These are phyloP conservation scores for Drosophila orosa DNA, from an alignment of 1,140 invertebrate genomes.

Conservation along the genomic window DNA sequence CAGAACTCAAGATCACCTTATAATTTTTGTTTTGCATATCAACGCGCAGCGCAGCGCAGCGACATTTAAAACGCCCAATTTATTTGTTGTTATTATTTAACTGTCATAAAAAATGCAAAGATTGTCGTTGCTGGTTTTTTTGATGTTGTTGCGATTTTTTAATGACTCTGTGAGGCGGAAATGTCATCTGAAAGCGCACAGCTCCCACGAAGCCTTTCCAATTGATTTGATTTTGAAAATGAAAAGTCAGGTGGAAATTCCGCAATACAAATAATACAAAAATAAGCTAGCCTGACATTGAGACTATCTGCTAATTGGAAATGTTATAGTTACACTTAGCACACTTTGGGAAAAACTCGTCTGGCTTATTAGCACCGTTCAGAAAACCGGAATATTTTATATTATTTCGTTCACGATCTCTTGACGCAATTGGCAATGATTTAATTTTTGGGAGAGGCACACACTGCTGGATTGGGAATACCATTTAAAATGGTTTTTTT, in stretches of 20 bases:
- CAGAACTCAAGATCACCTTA: slow-evolving; percentile 48
- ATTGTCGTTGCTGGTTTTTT: slow-evolving; percentile 27
- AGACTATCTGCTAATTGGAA: slow-evolving; percentile 53
- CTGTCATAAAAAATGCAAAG: slow-evolving; percentile 72
- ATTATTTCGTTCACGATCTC: slow-evolving; percentile 35
- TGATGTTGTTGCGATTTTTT: slow-evolving; percentile 34
- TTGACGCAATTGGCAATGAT: slow-evolving; percentile 47
- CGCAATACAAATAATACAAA: slow-evolving; percentile 7
- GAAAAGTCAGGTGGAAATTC: slow-evolving; percentile 42
- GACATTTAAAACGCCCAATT: slow-evolving; percentile 47
- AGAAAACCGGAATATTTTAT: slow-evolving; percentile 38
- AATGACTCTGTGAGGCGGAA: slow-evolving; percentile 52
- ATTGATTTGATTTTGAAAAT: slow-evolving; percentile 36
- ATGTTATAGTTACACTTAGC: slow-evolving; percentile 64
- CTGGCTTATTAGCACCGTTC: slow-evolving; percentile 48
- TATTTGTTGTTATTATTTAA: slow-evolving; percentile 41
- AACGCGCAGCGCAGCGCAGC: slow-evolving; percentile 5
- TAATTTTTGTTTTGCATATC: slow-evolving; percentile 44
- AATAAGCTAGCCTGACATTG: slow-evolving; percentile 42
- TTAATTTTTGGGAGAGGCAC: slow-evolving; percentile 23
- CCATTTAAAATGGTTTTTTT: slow-evolving; percentile 16
- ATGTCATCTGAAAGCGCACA: slow-evolving; percentile 41
- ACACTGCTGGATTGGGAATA: slow-evolving; percentile 6
- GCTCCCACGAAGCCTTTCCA: slow-evolving; percentile 22
- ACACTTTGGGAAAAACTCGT: slow-evolving; percentile 56